These are phyloP conservation scores for Drosophila sechellia DNA, from an alignment of 1,140 invertebrate genomes.

Conservation along the genomic window DNA sequence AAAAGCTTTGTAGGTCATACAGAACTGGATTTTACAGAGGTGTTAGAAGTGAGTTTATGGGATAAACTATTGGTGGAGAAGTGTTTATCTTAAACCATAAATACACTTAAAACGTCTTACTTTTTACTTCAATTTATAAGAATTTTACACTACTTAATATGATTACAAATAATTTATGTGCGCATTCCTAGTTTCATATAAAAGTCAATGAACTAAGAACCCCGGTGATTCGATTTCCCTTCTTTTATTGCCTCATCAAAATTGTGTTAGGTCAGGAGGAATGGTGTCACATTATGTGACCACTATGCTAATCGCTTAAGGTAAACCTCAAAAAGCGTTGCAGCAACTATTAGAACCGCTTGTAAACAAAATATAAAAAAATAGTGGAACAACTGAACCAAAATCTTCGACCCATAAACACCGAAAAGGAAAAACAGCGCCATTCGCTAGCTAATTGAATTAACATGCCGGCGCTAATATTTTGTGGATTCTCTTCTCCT, in stretches of 20 bases:
- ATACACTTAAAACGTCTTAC: background rate
- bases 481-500: constrained; percentile 16
- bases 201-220: constrained; percentile 11
- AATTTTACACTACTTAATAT: no score
- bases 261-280: constrained; percentile 30
- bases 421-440: constrained; percentile 26
- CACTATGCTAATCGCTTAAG: constrained; percentile 7
- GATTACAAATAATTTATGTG: no score
- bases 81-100: background rate
- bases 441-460: constrained; percentile 65
- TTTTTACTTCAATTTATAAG: background rate
- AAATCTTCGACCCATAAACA: constrained; percentile 19
- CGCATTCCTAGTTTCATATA: no score
- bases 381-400: constrained; percentile 1
- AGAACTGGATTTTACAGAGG: background rate
- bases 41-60: constrained; percentile 12
- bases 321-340: constrained; percentile 21
- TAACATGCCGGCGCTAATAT: constrained; percentile 61
- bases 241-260: background rate
- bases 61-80: background rate
- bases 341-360: background rate
- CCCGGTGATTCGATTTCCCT: background rate
- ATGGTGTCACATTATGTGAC: constrained; percentile 13
- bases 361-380: constrained; percentile 13
- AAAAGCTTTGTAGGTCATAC: constrained; percentile 10